Evolutionary conservation across 2,888 invertebrate species (phyloP).

Genomic region (Odontomyia ornata): DNA sequence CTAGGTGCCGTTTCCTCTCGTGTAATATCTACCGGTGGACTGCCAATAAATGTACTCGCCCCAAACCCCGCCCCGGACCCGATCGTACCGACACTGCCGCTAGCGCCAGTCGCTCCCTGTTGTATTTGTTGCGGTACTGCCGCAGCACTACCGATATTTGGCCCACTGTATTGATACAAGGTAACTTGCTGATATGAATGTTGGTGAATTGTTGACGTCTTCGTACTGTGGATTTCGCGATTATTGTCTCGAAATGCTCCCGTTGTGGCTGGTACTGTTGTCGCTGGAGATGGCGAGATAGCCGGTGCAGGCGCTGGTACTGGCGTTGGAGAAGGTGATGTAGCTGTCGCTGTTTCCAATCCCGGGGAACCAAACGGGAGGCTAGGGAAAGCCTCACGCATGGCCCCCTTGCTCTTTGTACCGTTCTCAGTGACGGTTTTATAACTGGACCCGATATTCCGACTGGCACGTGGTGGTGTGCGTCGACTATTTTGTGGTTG

Average conservation of each 20-base stretch:
- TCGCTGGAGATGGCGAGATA: not conserved
- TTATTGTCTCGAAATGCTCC: constrained; percentile 48
- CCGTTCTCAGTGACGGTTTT: constrained; percentile 50
- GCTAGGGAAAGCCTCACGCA: constrained; percentile 55
- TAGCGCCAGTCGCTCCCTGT: not conserved
- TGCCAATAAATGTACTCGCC: constrained; percentile 33
- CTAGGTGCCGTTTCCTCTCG: constrained; percentile 47
- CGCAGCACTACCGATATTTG: constrained; percentile 28
- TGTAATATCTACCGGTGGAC: constrained; percentile 32
- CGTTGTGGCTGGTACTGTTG: not conserved
- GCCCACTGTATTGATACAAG: constrained; percentile 43
- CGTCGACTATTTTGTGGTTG: constrained; percentile 44
- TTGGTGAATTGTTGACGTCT: constrained; percentile 45
- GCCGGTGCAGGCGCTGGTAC: not conserved
- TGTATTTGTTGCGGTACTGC: constrained; percentile 38
- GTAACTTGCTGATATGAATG: constrained; percentile 45
- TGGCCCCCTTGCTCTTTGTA: constrained; percentile 52
- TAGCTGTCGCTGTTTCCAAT: constrained; percentile 48
- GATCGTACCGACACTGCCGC: not conserved
- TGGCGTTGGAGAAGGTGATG: constrained; percentile 22
- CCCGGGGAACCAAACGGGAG: constrained; percentile 54
- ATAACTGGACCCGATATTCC: constrained; percentile 50
- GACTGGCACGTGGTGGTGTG: constrained; percentile 47
- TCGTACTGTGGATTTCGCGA: constrained; percentile 46
- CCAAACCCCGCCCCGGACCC: constrained; percentile 29